phyloP scores from a whole-genome alignment of 2,113 vertebrate species.

The Anolis carolinensis region DNA sequence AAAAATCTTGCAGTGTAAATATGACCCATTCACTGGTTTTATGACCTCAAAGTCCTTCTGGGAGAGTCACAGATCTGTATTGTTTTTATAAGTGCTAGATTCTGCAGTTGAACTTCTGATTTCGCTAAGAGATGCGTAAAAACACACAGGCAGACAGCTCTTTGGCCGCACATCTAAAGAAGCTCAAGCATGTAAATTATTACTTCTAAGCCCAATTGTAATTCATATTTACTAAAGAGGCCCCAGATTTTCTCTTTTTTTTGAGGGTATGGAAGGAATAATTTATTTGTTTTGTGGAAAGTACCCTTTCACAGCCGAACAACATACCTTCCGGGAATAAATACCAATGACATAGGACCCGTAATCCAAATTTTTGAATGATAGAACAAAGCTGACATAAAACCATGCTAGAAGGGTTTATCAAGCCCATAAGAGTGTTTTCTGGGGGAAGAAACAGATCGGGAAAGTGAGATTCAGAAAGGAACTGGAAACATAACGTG shows the following conservation, averaged over 20 bases:
- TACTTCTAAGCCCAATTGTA: slow-evolving; percentile 64
- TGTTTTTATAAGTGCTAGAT: slow-evolving; percentile 42
- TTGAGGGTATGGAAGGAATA: slow-evolving; percentile 54
- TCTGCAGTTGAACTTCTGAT: slow-evolving; percentile 54
- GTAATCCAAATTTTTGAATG: slow-evolving; percentile 39
- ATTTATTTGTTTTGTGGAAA: slow-evolving; percentile 70
- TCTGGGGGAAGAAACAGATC: slow-evolving; percentile 31
- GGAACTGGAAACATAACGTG: slow-evolving; percentile 56
- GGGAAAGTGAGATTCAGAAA: slow-evolving; percentile 29
- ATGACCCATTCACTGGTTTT: slow-evolving; percentile 25
- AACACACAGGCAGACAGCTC: slow-evolving; percentile 52
- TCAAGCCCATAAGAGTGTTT: slow-evolving; percentile 32
- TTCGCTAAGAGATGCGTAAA: slow-evolving; percentile 59
- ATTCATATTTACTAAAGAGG: slow-evolving; percentile 66
- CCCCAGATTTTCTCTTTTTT: slow-evolving; percentile 60
- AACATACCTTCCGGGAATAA: slow-evolving; percentile 52
- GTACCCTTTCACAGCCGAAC: slow-evolving; percentile 57
- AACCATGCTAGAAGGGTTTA: slow-evolving; percentile 30
- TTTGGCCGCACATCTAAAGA: slow-evolving; percentile 53
- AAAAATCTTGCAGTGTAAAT: not conserved
- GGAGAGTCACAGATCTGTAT: slow-evolving; percentile 41
- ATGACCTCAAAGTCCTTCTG: slow-evolving; percentile 34
- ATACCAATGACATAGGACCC: slow-evolving; percentile 50
- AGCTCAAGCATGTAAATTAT: slow-evolving; percentile 56
- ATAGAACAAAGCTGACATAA: slow-evolving; percentile 41